These are phyloP conservation scores for Metalampra italica DNA, from an alignment of 2,888 invertebrate species.

Conservation along the genomic window DNA sequence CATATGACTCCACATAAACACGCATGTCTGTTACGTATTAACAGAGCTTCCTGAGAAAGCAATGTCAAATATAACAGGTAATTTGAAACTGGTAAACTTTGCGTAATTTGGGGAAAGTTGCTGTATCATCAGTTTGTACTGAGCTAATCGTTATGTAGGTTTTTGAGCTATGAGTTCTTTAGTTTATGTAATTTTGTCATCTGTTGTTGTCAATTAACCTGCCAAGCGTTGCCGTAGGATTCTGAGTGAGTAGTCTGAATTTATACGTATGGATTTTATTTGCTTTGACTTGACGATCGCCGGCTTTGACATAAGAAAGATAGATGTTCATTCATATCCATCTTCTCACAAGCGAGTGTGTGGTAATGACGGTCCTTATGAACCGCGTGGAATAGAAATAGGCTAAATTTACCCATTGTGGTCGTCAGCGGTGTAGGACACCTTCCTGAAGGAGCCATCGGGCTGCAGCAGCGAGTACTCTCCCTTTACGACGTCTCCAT, in stretches of 20 bases:
- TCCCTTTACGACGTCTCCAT: slow-evolving; percentile 82
- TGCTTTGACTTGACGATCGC: no score
- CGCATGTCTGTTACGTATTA: slow-evolving; percentile 32
- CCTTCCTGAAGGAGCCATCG: slow-evolving; percentile 80
- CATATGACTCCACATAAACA: slow-evolving; percentile 54
- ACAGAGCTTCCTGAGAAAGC: slow-evolving; percentile 40
- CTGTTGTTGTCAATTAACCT: neutral
- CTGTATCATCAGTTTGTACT: slow-evolving; percentile 25
- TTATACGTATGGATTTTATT: no score
- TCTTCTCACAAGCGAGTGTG: no score
- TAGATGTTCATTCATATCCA: no score
- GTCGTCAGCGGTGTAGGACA: slow-evolving; percentile 79
- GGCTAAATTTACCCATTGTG: slow-evolving; percentile 66
- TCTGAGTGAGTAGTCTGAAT: no score
- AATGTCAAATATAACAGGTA: slow-evolving; percentile 31
- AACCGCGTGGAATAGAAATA: no score
- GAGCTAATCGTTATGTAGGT: slow-evolving; percentile 10
- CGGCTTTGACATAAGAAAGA: no score
- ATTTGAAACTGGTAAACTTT: slow-evolving; percentile 30
- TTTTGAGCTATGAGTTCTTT: slow-evolving; percentile 12
- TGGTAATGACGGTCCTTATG: no score
- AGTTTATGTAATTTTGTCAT: slow-evolving; percentile 20
- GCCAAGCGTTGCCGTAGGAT: no score
- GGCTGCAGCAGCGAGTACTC: slow-evolving; percentile 81
- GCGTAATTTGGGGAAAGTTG: slow-evolving; percentile 52